Evolutionary conservation across 2,888 invertebrate species (phyloP), one percentile per base, ranked within the genome.

Genomic region (Brachyptera risi): DNA sequence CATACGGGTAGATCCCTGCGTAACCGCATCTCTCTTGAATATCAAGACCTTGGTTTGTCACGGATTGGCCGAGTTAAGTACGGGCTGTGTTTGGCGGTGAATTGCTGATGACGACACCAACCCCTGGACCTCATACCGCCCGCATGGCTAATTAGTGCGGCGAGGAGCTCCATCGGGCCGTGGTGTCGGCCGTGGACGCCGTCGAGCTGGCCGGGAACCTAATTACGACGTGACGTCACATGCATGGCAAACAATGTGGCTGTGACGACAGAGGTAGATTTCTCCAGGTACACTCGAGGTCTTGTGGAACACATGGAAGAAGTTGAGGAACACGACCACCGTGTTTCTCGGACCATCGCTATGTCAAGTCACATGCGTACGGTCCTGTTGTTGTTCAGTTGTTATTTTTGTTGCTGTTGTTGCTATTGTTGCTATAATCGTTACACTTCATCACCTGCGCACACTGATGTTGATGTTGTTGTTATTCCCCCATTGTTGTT

Each of bases 211-310:
- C 37, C 19, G 54, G 7, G 37, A 54, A 54, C 37, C 37, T 54
- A 54, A 54, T 54, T 54, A 54, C 54, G 19, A 21, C 13, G 37
- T 37, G 17, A 21, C 54, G 54, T 31, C 54, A 54, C 37, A 35
- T 54, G 54, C 54, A 37, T 54, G 37, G 54, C 54, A 37, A 54
- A 54, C 54, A 35, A 37, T 54, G 54, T 31, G 49, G 49, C 13
- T n/a, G n/a, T 5, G 26, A 26, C 23, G 49, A n/a, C 13, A 24
- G 49, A 49, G 21, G 49, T 15, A 5, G 26, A 26, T n/a, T n/a
- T n/a, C n/a, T n/a, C n/a, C n/a, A n/a, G n/a, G n/a, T n/a, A n/a
- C n/a, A n/a, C n/a, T n/a, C n/a, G n/a, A n/a, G n/a, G n/a, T n/a
- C n/a, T n/a, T n/a, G n/a, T n/a, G n/a, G n/a, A n/a, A n/a, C n/a